Evolutionary conservation across 2,797 vertebrate species (phyloP).

Genomic region (Tachyglossus aculeatus): DNA sequence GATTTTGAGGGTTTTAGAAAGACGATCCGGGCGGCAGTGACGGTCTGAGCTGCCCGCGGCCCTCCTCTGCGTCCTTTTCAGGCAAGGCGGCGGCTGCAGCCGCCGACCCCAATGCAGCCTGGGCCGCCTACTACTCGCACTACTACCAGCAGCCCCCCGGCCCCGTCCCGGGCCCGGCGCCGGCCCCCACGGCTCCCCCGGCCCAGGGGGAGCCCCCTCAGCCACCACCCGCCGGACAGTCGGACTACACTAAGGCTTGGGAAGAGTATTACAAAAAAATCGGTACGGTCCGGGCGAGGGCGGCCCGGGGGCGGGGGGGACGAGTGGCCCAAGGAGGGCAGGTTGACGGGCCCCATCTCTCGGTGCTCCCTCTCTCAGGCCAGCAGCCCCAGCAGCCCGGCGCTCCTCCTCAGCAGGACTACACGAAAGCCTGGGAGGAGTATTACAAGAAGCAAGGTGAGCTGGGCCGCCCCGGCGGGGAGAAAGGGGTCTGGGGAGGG

Average conservation of each 20-base stretch:
- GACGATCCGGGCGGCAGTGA: constrained; percentile 1
- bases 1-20: background rate
- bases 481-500: accelerated
- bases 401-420: constrained; percentile 84
- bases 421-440: constrained; percentile 95
- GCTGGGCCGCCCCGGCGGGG: accelerated
- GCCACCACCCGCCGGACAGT: constrained; percentile 81
- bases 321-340: background rate
- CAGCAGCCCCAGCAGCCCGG: constrained; percentile 72
- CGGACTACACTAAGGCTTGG: constrained; percentile 94
- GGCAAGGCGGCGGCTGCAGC: constrained; percentile 82
- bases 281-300: constrained; percentile 60
- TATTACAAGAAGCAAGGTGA: constrained; percentile 90
- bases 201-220: constrained; percentile 79
- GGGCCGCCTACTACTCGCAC: constrained; percentile 95
- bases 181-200: constrained; percentile 80
- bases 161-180: constrained; percentile 79
- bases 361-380: constrained; percentile 34
- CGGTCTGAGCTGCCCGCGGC: no score
- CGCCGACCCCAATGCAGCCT: constrained; percentile 89
- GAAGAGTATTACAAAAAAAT: constrained; percentile 95
- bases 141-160: constrained; percentile 91
- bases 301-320: background rate
- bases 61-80: constrained; percentile 25
- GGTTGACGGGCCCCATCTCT: accelerated